Conservation (phyloP, 2,888 invertebrate species). For the Microctonus aethiopoides region DNA sequence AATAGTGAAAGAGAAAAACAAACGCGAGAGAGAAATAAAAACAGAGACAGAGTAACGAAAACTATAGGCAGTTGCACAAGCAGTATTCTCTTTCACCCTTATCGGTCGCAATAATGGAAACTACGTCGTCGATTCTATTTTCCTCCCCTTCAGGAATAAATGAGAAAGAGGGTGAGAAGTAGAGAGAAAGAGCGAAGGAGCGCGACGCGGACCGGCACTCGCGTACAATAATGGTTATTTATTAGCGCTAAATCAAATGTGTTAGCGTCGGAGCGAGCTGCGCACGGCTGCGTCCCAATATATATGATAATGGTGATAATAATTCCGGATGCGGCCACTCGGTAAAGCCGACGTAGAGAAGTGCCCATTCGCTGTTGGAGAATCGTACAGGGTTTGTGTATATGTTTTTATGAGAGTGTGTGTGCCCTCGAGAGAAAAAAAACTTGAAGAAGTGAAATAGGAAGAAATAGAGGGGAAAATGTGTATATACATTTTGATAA, state of each 20-base stretch:
- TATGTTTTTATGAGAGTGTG: neutral
- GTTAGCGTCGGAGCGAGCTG: constrained; percentile 53
- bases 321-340: constrained; percentile 60
- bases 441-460: constrained; percentile 28
- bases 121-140: constrained; percentile 66
- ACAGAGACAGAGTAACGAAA: constrained; percentile 14
- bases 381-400: constrained; percentile 9
- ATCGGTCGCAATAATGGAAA: constrained; percentile 63
- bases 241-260: constrained; percentile 66
- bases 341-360: constrained; percentile 38
- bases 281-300: constrained; percentile 55
- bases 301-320: constrained; percentile 66
- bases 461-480: constrained; percentile 27
- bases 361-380: constrained; percentile 32
- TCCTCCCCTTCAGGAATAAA: constrained; percentile 46
- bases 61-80: constrained; percentile 38
- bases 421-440: constrained; percentile 14
- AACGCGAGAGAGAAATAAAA: neutral
- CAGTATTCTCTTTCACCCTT: constrained; percentile 50
- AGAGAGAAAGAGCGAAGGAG: constrained; percentile 17
- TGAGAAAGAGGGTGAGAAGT: constrained; percentile 29
- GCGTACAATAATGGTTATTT: constrained; percentile 65
- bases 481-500: neutral
- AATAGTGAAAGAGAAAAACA: constrained; percentile 5
- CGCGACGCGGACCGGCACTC: constrained; percentile 41